phyloP scores from a whole-genome alignment of 2,113 vertebrate genomes.

The Murina feae region DNA sequence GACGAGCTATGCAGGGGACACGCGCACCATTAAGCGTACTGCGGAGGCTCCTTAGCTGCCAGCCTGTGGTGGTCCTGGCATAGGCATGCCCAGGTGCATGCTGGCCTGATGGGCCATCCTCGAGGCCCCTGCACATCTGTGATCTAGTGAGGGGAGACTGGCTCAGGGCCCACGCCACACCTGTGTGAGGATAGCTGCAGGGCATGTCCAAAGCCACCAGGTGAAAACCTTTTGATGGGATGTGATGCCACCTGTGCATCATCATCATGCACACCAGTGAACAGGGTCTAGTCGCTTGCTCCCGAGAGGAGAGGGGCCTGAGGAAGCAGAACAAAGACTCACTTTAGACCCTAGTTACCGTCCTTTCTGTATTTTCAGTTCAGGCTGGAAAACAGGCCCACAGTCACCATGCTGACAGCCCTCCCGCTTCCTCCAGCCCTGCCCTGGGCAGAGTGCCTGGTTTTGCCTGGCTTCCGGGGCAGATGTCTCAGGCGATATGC shows the following conservation, averaged over 20 bases:
- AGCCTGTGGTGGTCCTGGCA: not conserved
- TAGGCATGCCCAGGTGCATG: no score
- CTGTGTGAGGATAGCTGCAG: not conserved
- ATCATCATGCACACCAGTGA: accelerated
- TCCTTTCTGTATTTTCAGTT: accelerated
- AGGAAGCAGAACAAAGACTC: not conserved
- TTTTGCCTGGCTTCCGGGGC: not conserved
- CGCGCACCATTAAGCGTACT: accelerated
- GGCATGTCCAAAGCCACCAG: not conserved
- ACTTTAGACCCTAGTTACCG: accelerated
- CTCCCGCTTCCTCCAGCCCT: not conserved
- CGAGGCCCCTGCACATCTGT: not conserved
- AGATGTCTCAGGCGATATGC: not conserved
- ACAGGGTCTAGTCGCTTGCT: accelerated
- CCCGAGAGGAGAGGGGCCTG: accelerated
- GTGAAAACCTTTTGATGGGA: no score
- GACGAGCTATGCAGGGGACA: not conserved
- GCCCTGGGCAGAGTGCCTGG: not conserved
- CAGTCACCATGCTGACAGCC: not conserved
- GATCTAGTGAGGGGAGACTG: not conserved
- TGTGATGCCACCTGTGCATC: no score
- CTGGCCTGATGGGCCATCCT: not conserved
- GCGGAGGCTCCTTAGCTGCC: accelerated
- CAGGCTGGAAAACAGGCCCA: not conserved
- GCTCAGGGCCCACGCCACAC: not conserved